Base-by-base conservation (phyloP, 2,888 invertebrate species). In the Capitulum mitella region DNA sequence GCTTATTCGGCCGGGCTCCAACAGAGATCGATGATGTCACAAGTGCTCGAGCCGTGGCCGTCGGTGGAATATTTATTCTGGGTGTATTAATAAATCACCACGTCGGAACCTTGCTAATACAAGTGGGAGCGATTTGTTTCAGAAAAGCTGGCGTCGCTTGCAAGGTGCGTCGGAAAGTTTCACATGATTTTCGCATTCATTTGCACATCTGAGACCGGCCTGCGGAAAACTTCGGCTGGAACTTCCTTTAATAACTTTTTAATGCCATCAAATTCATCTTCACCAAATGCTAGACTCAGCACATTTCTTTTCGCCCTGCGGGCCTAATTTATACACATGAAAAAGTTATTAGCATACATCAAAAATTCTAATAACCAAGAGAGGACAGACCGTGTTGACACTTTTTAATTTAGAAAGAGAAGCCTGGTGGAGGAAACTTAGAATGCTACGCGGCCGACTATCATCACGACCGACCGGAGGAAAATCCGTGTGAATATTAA, bases 261-360 rank as follows among this genome's bases (percentile, higher is more conserved):
- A 70, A 70, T 70, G 26, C 29, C 22, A 70, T 70, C 70, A 70
- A 70, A 70, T 70, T 70, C 70, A 70, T 70, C 70, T 40, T 37
- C 70, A 14, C 40, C 26, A 10, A 26, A 37, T 70, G 40, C 70
- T n/a, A 70, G 70, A n/a, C 70, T 37, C 37, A 16, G 70, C 37
- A 26, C 19, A 40, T 40, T 40, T 70, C 70, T 70, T 70, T 70
- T 70, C 70, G 40, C 26, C 14, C 8, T 32, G 46, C n/a, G 29
- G 29, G 16, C 8, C 46, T 76, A 48, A 76, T 76, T 76, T 76
- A 76, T 46, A 48, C 76, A 76, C 48, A 76, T 76, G 76, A 76
- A 76, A 76, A 76, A 76, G 46, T 76, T 46, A 76, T 76, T 76
- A 76, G 46, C 76, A 76, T 76, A 76, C 76, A 76, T 76, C 76